These are phyloP conservation scores for Scopus umbretta DNA, from an alignment of 2,113 vertebrate genomes.

Conservation along the genomic window DNA sequence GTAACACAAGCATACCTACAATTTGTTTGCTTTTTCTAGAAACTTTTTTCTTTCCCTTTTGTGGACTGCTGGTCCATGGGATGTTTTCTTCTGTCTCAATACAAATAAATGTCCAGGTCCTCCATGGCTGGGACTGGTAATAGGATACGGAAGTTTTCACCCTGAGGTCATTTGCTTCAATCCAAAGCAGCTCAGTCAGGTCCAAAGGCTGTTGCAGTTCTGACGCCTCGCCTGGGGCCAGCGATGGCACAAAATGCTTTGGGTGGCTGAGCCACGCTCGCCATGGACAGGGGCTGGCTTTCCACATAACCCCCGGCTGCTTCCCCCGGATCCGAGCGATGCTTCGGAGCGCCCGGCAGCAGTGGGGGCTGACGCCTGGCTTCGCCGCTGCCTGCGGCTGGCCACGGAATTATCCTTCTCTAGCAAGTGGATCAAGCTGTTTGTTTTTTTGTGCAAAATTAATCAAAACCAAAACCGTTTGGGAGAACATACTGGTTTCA, in stretches of 20 bases:
- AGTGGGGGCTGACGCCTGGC: too few relatives aligned
- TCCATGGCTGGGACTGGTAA: neutral
- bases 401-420: neutral
- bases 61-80: neutral
- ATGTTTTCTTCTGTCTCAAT: neutral
- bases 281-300: neutral
- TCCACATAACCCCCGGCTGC: accelerated
- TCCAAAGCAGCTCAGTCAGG: neutral
- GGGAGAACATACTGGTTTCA: neutral
- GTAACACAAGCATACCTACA: neutral
- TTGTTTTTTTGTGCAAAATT: neutral
- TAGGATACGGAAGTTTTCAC: neutral
- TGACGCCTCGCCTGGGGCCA: neutral
- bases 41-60: neutral
- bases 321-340: too few relatives aligned
- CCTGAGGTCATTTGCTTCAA: neutral
- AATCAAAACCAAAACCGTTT: neutral
- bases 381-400: neutral
- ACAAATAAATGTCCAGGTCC: neutral
- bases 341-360: neutral
- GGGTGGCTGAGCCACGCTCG: neutral
- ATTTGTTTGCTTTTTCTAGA: conserved; percentile 26
- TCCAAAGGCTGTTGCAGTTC: neutral
- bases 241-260: accelerated
- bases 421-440: too few relatives aligned